These are phyloP conservation scores for Emys orbicularis DNA, from an alignment of 2,797 vertebrate species.

Conservation along the genomic window DNA sequence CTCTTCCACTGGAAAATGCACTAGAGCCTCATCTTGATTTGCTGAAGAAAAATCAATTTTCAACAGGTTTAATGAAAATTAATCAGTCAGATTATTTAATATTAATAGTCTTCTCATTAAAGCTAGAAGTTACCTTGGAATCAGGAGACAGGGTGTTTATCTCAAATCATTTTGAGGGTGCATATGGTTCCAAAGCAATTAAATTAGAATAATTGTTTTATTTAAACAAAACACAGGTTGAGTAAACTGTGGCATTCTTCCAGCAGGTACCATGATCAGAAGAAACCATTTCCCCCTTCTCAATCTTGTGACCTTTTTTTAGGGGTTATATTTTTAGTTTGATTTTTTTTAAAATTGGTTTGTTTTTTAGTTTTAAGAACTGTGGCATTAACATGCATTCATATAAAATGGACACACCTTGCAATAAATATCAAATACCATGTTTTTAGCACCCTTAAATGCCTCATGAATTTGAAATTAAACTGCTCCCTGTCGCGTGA, in stretches of 20 bases:
- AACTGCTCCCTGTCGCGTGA: not conserved
- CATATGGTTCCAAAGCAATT: constrained; percentile 67
- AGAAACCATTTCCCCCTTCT: not conserved
- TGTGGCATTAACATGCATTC: constrained; percentile 5
- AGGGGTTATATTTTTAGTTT: constrained; percentile 41
- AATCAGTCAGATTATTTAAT: constrained; percentile 81
- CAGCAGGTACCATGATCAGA: constrained; percentile 43
- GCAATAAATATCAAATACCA: constrained; percentile 39
- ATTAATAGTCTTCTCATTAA: constrained; percentile 82
- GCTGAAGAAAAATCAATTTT: constrained; percentile 78
- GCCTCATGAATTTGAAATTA: constrained; percentile 50
- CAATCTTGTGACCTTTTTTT: constrained; percentile 43
- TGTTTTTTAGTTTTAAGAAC: constrained; percentile 32
- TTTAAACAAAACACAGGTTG: constrained; percentile 58
- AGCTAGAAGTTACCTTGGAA: constrained; percentile 81
- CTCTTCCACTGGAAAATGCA: not conserved
- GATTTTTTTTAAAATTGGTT: constrained; percentile 55
- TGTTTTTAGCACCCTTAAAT: constrained; percentile 30
- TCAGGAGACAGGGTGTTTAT: constrained; percentile 59
- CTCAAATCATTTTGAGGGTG: constrained; percentile 50
- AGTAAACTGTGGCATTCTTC: constrained; percentile 24
- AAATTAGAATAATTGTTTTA: constrained; percentile 61
- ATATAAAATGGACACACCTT: constrained; percentile 44
- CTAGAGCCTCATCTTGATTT: constrained; percentile 65
- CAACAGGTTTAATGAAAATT: constrained; percentile 81